A percentile compares a stretch with the other conserved stretches of the same genome.
Conservation (phyloP, 2,113 vertebrate genomes). For the Emydura subglobosa region DNA sequence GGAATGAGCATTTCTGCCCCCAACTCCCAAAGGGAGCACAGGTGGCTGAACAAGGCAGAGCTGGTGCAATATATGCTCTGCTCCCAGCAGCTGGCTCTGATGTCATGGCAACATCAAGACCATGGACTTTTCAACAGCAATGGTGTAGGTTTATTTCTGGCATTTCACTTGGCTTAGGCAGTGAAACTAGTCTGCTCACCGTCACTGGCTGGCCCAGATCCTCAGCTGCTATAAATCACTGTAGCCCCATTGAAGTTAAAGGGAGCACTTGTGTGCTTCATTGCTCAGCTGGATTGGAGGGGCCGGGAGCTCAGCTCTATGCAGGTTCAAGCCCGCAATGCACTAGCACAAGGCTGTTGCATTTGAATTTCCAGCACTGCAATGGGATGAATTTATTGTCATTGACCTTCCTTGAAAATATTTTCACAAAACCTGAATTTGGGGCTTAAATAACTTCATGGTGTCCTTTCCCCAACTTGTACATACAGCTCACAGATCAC, state of each 20-base stretch:
- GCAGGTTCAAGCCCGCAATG: background rate
- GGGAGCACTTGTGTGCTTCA: background rate
- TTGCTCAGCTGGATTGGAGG: background rate
- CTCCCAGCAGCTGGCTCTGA: background rate
- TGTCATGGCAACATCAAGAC: background rate
- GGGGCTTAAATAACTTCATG: background rate
- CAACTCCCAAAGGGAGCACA: background rate
- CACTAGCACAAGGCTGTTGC: background rate
- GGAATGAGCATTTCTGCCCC: background rate
- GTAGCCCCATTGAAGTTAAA: background rate
- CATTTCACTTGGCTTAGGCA: background rate
- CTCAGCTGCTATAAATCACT: background rate
- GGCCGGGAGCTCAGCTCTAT: background rate
- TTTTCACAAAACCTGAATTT: background rate
- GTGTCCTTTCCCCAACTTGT: background rate
- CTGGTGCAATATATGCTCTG: background rate
- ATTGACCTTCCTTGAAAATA: background rate
- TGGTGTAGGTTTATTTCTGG: background rate
- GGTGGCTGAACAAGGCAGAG: background rate
- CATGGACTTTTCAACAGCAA: background rate
- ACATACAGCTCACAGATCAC: background rate
- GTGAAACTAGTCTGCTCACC: background rate
- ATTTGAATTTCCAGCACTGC: background rate
- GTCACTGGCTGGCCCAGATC: background rate
- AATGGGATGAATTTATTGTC: background rate